phyloP scores from a whole-genome alignment of 2,888 invertebrate genomes.

The Brachyopa scutellaris region DNA sequence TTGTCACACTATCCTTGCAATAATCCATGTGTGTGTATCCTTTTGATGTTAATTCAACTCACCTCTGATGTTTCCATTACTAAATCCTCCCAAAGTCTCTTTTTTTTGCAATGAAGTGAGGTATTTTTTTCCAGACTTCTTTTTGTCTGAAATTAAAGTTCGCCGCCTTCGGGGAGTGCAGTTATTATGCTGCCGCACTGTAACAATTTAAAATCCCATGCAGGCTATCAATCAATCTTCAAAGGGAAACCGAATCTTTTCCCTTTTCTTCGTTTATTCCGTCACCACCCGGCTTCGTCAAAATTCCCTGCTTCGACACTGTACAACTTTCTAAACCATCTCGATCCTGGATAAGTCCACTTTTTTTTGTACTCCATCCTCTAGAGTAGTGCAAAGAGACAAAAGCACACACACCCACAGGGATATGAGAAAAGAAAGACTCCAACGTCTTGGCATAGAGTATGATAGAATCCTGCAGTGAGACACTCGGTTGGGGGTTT shows the following conservation, averaged over 20 bases:
- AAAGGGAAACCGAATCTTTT: conserved; percentile 43
- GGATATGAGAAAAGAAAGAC: conserved; percentile 33
- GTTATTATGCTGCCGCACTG: conserved; percentile 16
- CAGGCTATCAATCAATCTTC: conserved; percentile 72
- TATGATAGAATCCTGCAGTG: conserved; percentile 60
- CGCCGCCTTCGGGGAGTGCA: conserved; percentile 17
- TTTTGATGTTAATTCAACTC: neutral
- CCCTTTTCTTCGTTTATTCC: neutral
- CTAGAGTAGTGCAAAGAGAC: conserved; percentile 30
- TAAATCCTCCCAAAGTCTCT: neutral
- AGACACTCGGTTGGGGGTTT: conserved; percentile 56
- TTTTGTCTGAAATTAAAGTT: conserved; percentile 5
- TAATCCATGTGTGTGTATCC: no score
- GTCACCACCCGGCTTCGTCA: conserved; percentile 35
- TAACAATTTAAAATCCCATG: conserved; percentile 53
- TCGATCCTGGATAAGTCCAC: conserved; percentile 66
- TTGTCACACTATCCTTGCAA: no score
- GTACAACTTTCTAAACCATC: conserved; percentile 67
- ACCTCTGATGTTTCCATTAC: neutral
- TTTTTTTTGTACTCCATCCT: conserved; percentile 23
- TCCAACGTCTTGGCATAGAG: conserved; percentile 57
- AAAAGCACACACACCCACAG: conserved; percentile 30
- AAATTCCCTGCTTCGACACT: conserved; percentile 60
- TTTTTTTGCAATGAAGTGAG: neutral
- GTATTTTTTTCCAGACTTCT: neutral